Base-by-base conservation (phyloP, 2,113 vertebrate species). In the Malurus cyaneus region DNA sequence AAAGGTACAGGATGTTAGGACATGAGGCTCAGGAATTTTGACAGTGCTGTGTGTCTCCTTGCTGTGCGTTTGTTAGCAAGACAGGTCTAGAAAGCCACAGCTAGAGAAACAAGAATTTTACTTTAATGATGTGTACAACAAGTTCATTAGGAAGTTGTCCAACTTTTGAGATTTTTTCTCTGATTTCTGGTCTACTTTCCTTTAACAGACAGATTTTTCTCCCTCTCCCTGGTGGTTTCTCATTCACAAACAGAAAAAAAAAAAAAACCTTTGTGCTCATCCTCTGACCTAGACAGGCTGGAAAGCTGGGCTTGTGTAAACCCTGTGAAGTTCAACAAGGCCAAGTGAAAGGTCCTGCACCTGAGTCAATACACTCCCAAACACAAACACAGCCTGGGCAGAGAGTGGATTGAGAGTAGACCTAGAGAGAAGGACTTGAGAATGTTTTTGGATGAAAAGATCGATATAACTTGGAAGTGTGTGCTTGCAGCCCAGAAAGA, bases 381-480 rank as follows among this genome's bases (percentile, higher is more conserved):
- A 14, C 28, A 67, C n/a, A 61, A 47, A 47, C 21, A 47, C 6
- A 47, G 6, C 3, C 9, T 76, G 61, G 13, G 19, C 19, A 53
- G 70, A 61, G 29, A 67, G 60, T 41, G 11, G n/a, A 18, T 42
- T 76, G 29, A 31, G 54, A 69, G 8, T 16, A 61, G 14, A 46
- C 25, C 25, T 41, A 32, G n/a, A 76, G n/a, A 61, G 19, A 76
- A 67, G 61, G 11, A 14, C 41, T 6, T 11, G 12, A 23, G 47
- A 14, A 49, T 54, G 18, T 82, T 34, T 82, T 17, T 18, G 25
- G 41, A 54, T 39, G 25, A 54, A 31, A 69, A 69, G 8, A 31
- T 61, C 41, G 6, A 26, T 67, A 21, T 21, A 14, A 34, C 2
- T 31, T 0, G 0, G 29, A 52, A 50, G 12, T 4, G 18, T 24